Evolutionary conservation across 2,113 vertebrate species (phyloP).

Genomic region (Vidua chalybeata): DNA sequence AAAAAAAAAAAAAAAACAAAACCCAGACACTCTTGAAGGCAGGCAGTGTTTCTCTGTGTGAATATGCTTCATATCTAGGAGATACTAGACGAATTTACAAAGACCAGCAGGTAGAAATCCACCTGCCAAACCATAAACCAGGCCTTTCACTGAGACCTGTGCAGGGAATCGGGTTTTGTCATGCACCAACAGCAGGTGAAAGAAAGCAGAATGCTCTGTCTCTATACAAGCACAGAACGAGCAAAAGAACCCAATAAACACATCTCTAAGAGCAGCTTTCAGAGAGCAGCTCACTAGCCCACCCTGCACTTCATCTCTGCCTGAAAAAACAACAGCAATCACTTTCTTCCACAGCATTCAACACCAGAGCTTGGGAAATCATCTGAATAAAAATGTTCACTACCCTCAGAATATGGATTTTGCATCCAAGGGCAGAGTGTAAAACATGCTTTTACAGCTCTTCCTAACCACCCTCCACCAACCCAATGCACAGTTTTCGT

Average conservation of each 20-base stretch:
- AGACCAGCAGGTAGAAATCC: background rate
- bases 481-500: background rate
- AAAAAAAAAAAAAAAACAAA: background rate
- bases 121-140: background rate
- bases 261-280: background rate
- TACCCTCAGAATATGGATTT: background rate
- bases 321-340: slow-evolving; percentile 4
- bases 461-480: background rate
- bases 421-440: background rate
- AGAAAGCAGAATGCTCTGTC: background rate
- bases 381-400: slow-evolving; percentile 31
- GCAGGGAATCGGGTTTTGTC: background rate
- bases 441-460: background rate
- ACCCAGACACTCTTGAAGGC: background rate
- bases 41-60: background rate
- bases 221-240: background rate
- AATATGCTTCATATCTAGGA: background rate
- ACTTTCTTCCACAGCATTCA: background rate
- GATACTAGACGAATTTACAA: background rate
- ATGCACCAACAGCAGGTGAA: background rate
- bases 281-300: background rate
- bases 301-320: background rate
- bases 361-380: background rate
- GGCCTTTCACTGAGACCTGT: background rate
- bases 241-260: background rate